These are phyloP conservation scores for Plestiodon gilberti DNA, from an alignment of 2,113 vertebrate species.

Conservation along the genomic window DNA sequence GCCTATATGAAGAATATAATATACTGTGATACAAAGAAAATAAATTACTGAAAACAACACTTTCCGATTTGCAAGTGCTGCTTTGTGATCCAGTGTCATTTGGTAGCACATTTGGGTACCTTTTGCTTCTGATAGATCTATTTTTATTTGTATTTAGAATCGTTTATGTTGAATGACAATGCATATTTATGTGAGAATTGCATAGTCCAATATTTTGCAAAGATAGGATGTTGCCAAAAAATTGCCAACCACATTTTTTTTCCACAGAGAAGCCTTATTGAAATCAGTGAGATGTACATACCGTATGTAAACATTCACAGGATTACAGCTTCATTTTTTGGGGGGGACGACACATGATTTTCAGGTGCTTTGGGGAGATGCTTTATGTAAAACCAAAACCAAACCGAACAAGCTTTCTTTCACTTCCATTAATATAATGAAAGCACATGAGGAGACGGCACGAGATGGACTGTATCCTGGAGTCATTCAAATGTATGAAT, in stretches of 20 bases:
- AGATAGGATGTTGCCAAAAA: not conserved
- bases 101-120: not conserved
- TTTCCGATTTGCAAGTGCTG: not conserved
- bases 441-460: not conserved
- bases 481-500: not conserved
- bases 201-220: not conserved
- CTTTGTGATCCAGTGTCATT: not conserved
- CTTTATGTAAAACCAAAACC: not conserved
- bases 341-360: not conserved
- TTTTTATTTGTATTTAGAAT: not conserved
- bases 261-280: not conserved
- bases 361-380: not conserved
- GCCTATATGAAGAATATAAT: not conserved
- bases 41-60: not conserved
- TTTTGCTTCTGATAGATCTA: not conserved
- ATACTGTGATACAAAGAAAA: not conserved
- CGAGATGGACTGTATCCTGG: not conserved
- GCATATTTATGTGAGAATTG: not conserved
- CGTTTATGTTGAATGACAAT: not conserved
- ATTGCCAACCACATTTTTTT: not conserved
- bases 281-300: not conserved
- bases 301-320: not conserved
- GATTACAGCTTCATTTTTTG: not conserved
- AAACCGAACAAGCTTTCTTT: not conserved
- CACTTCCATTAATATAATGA: accelerated